These are phyloP conservation scores for Cyanoderma ruficeps DNA, from an alignment of 2,113 vertebrate species.

Conservation along the genomic window DNA sequence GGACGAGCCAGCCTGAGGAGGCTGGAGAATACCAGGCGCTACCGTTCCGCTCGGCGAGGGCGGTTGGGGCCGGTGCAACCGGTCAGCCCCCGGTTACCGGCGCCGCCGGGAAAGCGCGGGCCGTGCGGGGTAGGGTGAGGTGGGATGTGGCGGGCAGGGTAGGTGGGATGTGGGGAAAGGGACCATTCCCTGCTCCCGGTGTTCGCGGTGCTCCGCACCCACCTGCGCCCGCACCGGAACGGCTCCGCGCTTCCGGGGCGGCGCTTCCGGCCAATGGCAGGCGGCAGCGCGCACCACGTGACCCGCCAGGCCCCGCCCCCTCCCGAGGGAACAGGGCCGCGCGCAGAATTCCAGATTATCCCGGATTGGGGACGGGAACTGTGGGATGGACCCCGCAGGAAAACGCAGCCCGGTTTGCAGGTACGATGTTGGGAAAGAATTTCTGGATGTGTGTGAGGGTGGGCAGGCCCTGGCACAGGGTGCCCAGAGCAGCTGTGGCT, in stretches of 20 bases:
- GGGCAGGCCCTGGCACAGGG: background rate
- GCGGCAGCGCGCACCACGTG: background rate
- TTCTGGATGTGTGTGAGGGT: rapidly evolving
- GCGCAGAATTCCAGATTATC: rapidly evolving
- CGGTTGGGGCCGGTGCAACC: background rate
- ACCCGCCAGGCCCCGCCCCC: rapidly evolving
- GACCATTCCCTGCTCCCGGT: background rate
- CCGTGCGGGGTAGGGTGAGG: background rate
- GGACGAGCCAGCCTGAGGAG: background rate
- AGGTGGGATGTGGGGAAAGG: background rate
- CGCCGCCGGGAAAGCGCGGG: no score
- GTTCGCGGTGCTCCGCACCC: background rate
- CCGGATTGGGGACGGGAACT: rapidly evolving
- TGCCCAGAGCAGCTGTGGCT: background rate
- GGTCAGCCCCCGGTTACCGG: background rate
- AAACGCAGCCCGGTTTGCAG: rapidly evolving
- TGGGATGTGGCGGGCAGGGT: background rate
- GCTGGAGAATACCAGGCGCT: rapidly evolving
- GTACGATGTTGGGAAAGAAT: rapidly evolving
- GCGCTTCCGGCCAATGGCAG: background rate
- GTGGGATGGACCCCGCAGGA: rapidly evolving
- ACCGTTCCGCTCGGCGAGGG: no score
- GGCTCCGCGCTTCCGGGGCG: background rate
- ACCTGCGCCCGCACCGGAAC: background rate
- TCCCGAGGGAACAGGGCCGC: rapidly evolving